Percentiles rank a stretch among this genome's conserved stretches.
These are phyloP conservation scores for Caenorhabditis sp. DNA, from an alignment of 2,888 invertebrate genomes.

Conservation along the genomic window DNA sequence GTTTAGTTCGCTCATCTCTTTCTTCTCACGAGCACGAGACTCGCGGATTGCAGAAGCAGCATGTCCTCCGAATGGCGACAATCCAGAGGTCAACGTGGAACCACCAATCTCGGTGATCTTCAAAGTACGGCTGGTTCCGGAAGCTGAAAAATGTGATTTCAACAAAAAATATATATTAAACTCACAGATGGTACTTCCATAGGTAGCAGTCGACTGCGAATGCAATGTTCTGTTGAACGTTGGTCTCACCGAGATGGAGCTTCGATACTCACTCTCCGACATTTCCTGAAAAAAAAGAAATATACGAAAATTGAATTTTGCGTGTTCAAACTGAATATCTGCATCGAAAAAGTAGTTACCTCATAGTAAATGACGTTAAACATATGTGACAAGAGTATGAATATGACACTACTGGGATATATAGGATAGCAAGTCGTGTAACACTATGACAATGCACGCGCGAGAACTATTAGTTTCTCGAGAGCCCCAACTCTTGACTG, in stretches of 20 bases:
- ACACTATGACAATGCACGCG: slow-evolving; percentile 51
- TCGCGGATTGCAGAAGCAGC: slow-evolving; percentile 83
- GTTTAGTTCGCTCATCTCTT: slow-evolving; percentile 85
- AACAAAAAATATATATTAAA: slow-evolving; percentile 6
- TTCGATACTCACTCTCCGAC: slow-evolving; percentile 70
- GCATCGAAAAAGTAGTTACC: slow-evolving; percentile 32
- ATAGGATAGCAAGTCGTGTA: slow-evolving; percentile 15
- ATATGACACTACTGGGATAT: slow-evolving; percentile 44
- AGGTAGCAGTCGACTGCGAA: slow-evolving; percentile 64
- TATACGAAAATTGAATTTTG: too few relatives aligned
- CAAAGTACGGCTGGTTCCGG: slow-evolving; percentile 71
- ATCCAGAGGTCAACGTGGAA: slow-evolving; percentile 66
- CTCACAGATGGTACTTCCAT: slow-evolving; percentile 70
- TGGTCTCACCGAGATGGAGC: slow-evolving; percentile 76
- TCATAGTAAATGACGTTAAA: slow-evolving; percentile 63
- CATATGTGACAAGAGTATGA: slow-evolving; percentile 58
- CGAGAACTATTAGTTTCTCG: slow-evolving; percentile 56
- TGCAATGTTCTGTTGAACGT: slow-evolving; percentile 72
- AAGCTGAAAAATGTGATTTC: slow-evolving; percentile 36
- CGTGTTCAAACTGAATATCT: too few relatives aligned
- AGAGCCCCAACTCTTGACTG: slow-evolving; percentile 60
- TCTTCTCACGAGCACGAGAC: slow-evolving; percentile 84
- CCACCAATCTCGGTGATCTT: slow-evolving; percentile 80
- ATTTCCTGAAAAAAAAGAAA: slow-evolving; percentile 48
- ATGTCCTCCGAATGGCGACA: slow-evolving; percentile 78